Evolutionary conservation across 2,888 invertebrate genomes (phyloP), one percentile per base, ranked within the genome.

Genomic region (Drosophila paracracens): DNA sequence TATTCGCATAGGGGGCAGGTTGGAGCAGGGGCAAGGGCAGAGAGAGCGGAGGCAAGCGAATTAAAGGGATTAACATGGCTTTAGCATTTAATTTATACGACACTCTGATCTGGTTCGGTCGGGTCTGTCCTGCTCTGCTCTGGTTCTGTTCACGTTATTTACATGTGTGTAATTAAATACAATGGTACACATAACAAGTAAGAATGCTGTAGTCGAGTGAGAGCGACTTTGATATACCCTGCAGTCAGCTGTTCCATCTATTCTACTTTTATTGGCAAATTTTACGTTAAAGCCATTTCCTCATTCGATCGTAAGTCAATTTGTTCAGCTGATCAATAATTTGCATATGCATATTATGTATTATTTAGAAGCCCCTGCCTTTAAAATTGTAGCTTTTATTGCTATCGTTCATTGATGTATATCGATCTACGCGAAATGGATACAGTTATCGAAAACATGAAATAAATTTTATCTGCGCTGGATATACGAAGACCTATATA

Each of bases 81-180:
- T 91, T 89, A 88, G 88, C 83, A 90, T 89, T 91, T 90, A 90
- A 91, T 89, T 91, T 91, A 91, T 91, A 69, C 69, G 52, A 50
- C 46, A 16, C 53, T 65, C 51, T 38, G 62, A 65, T 61, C 63
- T 38, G 48, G 52, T 46, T 18, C n/a, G 29, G 48, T 33, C 7
- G 35, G 52, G 43, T 61, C 54, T 35, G 27, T 51, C 18, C 38
- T 38, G 21, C 48, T 61, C 38, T 36, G 59, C 58, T 58, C 57
- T 33, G 48, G 40, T 46, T 18, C 21, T n/a, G 29, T 54, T 21
- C 36, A 33, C 21, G 29, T 29, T 66, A 31, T 60, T 27, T 59
- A 35, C 36, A 18, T 40, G 25, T 63, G 29, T 59, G 56, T 60
- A 61, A 69, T 68, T 74, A 64, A 70, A 64, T 57, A 57, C 62